Percentiles rank a stretch among this genome's conserved stretches.
Conservation (phyloP, 1,140 invertebrate species). For the Saccostrea cuccullata region DNA sequence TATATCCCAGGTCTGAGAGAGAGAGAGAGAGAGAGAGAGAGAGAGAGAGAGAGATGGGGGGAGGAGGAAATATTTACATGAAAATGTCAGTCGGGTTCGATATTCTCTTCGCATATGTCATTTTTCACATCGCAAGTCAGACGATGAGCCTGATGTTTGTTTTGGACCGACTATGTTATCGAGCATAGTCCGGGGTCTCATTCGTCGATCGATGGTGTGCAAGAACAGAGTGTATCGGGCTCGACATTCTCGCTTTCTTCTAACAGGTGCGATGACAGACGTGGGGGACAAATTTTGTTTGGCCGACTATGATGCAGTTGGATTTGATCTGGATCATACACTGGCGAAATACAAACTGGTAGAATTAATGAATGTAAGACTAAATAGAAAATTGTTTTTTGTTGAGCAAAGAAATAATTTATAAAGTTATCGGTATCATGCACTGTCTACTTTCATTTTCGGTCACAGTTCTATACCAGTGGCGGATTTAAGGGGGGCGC, state of each 20-base stretch:
- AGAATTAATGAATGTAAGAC: slow-evolving; percentile 64
- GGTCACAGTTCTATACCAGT: not conserved
- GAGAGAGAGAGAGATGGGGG: no score
- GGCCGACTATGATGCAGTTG: slow-evolving; percentile 86
- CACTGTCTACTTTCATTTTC: not conserved
- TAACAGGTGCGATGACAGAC: not conserved
- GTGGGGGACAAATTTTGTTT: slow-evolving; percentile 46
- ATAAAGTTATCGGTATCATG: no score
- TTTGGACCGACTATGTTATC: no score
- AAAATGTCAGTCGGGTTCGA: not conserved
- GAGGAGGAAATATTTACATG: no score
- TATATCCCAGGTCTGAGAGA: no score
- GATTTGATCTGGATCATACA: slow-evolving; percentile 90
- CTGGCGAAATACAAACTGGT: slow-evolving; percentile 84
- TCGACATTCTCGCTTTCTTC: not conserved
- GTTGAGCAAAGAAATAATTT: not conserved
- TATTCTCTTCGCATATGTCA: not conserved
- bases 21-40: no score
- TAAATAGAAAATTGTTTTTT: not conserved
- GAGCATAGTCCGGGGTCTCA: no score
- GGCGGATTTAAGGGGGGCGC: no score
- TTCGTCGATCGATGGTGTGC: no score
- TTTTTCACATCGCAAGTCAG: no score
- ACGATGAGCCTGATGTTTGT: no score
- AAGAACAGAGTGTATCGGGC: not conserved